Evolutionary conservation across 2,888 invertebrate genomes (phyloP), one percentile per base, ranked within the genome.

Genomic region (Melanostoma mellinum): DNA sequence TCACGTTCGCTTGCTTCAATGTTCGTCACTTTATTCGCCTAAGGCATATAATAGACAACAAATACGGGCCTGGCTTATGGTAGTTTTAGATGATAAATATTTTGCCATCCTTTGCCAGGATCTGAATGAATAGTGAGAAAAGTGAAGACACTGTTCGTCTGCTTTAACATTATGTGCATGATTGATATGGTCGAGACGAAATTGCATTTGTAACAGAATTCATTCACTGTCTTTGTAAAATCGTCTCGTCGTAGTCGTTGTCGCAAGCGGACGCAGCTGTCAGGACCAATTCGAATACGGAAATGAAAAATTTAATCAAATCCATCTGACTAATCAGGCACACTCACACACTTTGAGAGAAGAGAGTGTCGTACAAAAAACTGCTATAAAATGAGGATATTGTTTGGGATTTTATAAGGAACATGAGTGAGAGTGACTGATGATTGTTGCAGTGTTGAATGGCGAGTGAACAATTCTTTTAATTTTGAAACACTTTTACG

Each of bases 401-500:
- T 52, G 60, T 61, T 20, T 20, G 67, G 55, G 56, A 55, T 46
- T 61, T 68, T 67, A 76, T 53, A 61, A 53, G 58, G 44, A 65
- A 60, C 61, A 55, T 74, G 56, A 77, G 76, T 40, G 10, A 50
- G 38, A 63, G 58, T 82, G 81, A 81, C 61, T 63, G 82, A 78
- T 82, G 82, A 77, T 77, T 82, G 77, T 73, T 82, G 52, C 77
- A 73, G 73, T 77, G 65, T 46, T n/a, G n/a, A n/a, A 48, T 40
- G 36, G 42, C 52, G 36, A 50, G 75, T 44, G 55, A 68, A 53
- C 63, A 71, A 58, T 68, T 77, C 69, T 82, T 82, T 82, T 77
- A 88, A 88, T 87, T 87, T 87, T 85, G 87, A 87, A 85, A 67
- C 81, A 76, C 85, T 80, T 75, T 79, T 30, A 73, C 56, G 60